Evolutionary conservation across 2,113 vertebrate species (phyloP), one percentile per base, ranked within the genome.

Genomic region (Sturnira hondurensis): DNA sequence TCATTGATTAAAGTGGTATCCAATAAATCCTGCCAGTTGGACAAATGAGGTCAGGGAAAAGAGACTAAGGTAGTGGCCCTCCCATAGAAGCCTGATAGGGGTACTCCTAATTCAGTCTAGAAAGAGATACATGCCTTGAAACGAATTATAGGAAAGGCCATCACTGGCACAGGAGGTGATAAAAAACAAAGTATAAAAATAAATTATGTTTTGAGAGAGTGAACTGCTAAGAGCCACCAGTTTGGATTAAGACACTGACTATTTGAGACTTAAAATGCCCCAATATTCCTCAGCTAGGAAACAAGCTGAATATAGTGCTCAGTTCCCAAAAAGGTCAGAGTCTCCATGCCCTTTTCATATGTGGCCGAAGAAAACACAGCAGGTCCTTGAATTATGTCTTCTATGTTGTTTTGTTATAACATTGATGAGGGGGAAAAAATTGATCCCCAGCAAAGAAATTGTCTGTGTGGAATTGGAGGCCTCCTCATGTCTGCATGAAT

Each of bases 121-220:
- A 90, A 96, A 93, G 81, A 96, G 65, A 84, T 26, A 22, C 24
- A 74, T 70, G 47, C 90, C 67, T 81, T 83, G n/a, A 91, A 89
- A 74, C 67, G 15, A 81, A 87, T 54, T 88, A 67, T 70, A 58
- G 33, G 65, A 89, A 96, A 76, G 68, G 81, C 81, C 84, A 81
- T 65, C 93, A 81, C 85, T 67, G 31, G 76, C 50, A 83, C 56
- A 89, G 0, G 9, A 91, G 81, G 91, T 70, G 56, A 84, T 33
- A 90, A 91, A 93, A 91, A 85, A 58, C 38, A 92, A 92, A 97
- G 93, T 56, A 93, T 45, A 86, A 94, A 74, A 96, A 81, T 52
- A 68, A 89, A 93, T 88, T 93, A 82, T 36, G 61, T 83, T 73
- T 89, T 86, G 36, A 86, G 61, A 89, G 31, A 91, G 38, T 47